Evolutionary conservation across 2,113 vertebrate species (phyloP).

Genomic region (Acinonyx jubatus): DNA sequence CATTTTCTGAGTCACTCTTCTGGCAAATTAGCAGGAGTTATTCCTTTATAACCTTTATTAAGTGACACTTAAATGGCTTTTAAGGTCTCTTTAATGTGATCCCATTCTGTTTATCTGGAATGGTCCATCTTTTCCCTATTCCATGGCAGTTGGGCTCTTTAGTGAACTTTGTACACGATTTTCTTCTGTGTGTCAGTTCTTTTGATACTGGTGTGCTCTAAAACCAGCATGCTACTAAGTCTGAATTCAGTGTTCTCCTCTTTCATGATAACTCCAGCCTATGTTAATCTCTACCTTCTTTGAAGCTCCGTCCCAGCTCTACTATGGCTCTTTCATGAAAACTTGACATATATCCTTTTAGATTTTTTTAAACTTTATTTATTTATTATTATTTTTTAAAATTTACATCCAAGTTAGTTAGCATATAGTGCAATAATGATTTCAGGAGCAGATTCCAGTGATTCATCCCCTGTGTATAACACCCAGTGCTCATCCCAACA

Average conservation of each 20-base stretch:
- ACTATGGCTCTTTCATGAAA: background rate
- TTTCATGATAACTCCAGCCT: background rate
- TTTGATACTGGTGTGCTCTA: background rate
- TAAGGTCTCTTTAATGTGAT: background rate
- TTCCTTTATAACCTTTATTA: background rate
- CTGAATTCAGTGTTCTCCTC: background rate
- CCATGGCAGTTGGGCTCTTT: background rate
- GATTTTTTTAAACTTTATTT: background rate
- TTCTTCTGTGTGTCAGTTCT: background rate
- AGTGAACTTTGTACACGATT: background rate
- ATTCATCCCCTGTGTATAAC: too few species aligned
- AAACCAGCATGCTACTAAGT: background rate
- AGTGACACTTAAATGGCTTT: background rate
- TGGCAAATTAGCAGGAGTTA: background rate
- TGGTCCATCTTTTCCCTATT: background rate
- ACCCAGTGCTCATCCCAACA: too few species aligned
- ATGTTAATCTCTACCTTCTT: background rate
- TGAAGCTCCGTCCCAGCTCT: background rate
- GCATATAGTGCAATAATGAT: too few species aligned
- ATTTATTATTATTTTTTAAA: too few species aligned
- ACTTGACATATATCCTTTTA: background rate
- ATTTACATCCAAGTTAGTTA: too few species aligned
- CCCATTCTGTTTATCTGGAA: background rate
- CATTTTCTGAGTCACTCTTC: background rate
- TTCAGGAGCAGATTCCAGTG: too few species aligned